Evolutionary conservation across 2,888 invertebrate genomes (phyloP).

Genomic region (Conomelus anceps): DNA sequence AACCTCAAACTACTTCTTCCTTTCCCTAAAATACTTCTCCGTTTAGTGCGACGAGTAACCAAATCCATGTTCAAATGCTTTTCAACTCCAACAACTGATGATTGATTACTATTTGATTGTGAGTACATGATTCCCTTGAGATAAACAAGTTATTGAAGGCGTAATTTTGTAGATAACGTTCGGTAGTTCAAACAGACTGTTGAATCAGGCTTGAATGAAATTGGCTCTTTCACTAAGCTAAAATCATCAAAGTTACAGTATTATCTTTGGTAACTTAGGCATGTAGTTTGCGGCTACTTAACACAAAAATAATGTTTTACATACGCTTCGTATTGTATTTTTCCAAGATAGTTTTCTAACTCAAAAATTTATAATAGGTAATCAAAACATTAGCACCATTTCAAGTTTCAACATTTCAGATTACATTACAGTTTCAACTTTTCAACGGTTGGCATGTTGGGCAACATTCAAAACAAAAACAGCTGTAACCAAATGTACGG

Average conservation of each 20-base stretch:
- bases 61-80: neutral
- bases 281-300: too few relatives aligned
- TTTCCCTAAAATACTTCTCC: neutral
- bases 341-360: too few relatives aligned
- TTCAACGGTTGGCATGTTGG: neutral
- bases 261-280: too few relatives aligned
- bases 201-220: neutral
- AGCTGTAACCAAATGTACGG: neutral
- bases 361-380: too few relatives aligned
- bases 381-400: neutral
- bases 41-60: neutral
- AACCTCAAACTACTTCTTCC: neutral
- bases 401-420: neutral
- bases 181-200: neutral
- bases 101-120: neutral
- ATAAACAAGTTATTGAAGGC: neutral
- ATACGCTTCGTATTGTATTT: too few relatives aligned
- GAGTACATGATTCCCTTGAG: neutral
- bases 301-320: too few relatives aligned
- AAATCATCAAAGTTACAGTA: too few relatives aligned
- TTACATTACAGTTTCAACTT: neutral
- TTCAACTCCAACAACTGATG: neutral
- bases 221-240: neutral
- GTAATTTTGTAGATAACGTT: neutral
- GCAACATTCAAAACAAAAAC: neutral